Evolutionary conservation across 2,113 vertebrate species (phyloP).

Genomic region (Circaetus gallicus): DNA sequence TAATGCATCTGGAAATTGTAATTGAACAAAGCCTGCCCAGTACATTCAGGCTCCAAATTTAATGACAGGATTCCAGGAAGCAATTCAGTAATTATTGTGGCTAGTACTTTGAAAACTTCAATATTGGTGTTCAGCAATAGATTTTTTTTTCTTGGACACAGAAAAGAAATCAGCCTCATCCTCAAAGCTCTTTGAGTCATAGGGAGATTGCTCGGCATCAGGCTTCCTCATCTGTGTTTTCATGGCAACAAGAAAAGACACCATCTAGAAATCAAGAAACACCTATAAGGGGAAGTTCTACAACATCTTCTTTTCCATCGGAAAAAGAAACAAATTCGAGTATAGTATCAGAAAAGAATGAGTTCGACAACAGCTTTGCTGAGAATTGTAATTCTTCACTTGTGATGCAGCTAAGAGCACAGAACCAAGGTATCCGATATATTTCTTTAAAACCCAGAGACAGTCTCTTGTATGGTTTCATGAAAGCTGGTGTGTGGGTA

Average conservation of each 20-base stretch:
- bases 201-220: slow-evolving; percentile 88
- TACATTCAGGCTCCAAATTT: not conserved
- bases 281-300: slow-evolving; percentile 73
- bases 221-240: slow-evolving; percentile 88
- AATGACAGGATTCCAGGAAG: not conserved
- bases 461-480: not conserved
- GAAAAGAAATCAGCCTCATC: slow-evolving; percentile 72
- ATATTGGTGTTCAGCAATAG: not conserved
- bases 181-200: slow-evolving; percentile 72
- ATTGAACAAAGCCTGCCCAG: not conserved
- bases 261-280: slow-evolving; percentile 75
- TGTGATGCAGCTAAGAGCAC: slow-evolving; percentile 76
- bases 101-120: not conserved
- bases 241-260: slow-evolving; percentile 85
- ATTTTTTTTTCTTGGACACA: slow-evolving; percentile 39
- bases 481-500: not conserved
- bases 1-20: not conserved
- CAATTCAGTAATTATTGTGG: not conserved
- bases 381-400: slow-evolving; percentile 61
- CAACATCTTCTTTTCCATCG: slow-evolving; percentile 63
- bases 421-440: slow-evolving; percentile 83
- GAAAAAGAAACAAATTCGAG: slow-evolving; percentile 71
- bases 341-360: not conserved
- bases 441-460: not conserved
- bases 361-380: slow-evolving; percentile 15